Conservation (phyloP, 2,888 invertebrate genomes). For the Rhagium mordax region DNA sequence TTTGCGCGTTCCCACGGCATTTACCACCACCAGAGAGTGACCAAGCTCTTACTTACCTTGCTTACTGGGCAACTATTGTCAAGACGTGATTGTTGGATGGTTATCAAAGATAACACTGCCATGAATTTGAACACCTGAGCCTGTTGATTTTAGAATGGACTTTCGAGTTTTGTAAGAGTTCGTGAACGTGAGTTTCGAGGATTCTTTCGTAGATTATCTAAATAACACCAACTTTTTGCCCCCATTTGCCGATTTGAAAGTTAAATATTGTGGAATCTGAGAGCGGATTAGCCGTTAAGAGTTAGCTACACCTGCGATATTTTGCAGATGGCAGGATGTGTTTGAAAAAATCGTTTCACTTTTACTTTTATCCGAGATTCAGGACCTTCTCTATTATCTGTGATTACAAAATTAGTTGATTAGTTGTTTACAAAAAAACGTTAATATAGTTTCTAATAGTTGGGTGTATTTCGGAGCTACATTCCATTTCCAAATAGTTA, state of each 20-base stretch:
- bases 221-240: conserved; percentile 45
- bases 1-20: background rate
- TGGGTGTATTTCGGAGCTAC: too few species aligned
- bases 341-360: background rate
- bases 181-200: conserved; percentile 50
- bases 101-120: conserved; percentile 50
- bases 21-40: conserved; percentile 19
- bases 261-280: conserved; percentile 21
- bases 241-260: conserved; percentile 37
- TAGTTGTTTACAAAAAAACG: background rate
- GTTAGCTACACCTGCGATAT: conserved; percentile 18
- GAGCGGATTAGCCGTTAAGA: conserved; percentile 8
- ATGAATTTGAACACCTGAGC: conserved; percentile 50
- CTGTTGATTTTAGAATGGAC: conserved; percentile 49
- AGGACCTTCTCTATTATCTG: background rate
- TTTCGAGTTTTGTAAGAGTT: conserved; percentile 42
- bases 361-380: background rate
- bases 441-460: too few species aligned
- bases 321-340: conserved; percentile 16
- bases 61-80: conserved; percentile 44
- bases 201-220: conserved; percentile 46
- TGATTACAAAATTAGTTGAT: background rate
- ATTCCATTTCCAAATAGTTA: too few species aligned
- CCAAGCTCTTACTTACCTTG: conserved; percentile 34
- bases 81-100: conserved; percentile 51